A percentile compares a stretch with the other conserved stretches of the same genome.
These are phyloP conservation scores for Propithecus perrieri DNA, from an alignment of 2,797 vertebrate species.

Conservation along the genomic window DNA sequence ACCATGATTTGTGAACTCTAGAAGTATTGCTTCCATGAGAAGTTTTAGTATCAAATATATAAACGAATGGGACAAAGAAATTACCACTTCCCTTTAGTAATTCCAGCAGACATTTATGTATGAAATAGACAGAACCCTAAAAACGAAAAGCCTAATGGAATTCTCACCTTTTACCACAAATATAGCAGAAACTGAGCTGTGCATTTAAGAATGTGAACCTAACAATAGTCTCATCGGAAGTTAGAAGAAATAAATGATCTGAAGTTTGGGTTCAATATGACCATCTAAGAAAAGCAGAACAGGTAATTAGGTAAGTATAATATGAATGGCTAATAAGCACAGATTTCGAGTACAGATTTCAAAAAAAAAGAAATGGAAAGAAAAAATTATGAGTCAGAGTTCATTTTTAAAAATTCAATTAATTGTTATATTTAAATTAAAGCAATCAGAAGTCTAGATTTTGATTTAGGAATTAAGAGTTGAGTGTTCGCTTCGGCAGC, in stretches of 20 bases:
- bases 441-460: neutral
- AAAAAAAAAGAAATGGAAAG: constrained; percentile 46
- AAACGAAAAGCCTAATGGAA: constrained; percentile 65
- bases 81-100: constrained; percentile 19
- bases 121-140: constrained; percentile 23
- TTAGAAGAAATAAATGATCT: constrained; percentile 61
- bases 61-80: constrained; percentile 45
- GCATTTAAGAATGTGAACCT: constrained; percentile 72
- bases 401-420: constrained; percentile 10
- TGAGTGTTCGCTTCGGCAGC: neutral
- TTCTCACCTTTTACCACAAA: constrained; percentile 74
- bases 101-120: neutral
- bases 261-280: constrained; percentile 61
- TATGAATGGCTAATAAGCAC: neutral
- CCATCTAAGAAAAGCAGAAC: constrained; percentile 68
- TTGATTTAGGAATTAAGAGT: constrained; percentile 37
- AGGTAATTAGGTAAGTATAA: constrained; percentile 60
- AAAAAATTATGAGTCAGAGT: neutral
- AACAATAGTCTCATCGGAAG: constrained; percentile 63
- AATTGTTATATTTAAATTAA: constrained; percentile 32
- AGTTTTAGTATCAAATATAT: constrained; percentile 32
- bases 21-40: neutral
- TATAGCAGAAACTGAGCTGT: constrained; percentile 63
- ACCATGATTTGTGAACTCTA: neutral
- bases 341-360: neutral